Evolutionary conservation across 2,888 invertebrate genomes (phyloP).

Genomic region (Caenorhabditis sulstoni): DNA sequence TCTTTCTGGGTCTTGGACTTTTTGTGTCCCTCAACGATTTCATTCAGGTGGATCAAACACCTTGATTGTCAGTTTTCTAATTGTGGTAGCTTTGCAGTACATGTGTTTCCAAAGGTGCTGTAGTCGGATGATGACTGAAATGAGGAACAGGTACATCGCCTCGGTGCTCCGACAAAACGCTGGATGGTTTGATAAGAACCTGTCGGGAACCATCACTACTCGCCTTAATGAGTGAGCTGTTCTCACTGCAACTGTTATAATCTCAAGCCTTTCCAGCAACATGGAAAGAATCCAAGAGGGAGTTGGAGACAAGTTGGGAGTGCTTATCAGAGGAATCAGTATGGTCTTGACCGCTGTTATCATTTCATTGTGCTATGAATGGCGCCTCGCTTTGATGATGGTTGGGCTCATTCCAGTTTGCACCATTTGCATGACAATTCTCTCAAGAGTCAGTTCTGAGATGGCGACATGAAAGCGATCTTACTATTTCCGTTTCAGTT

Average conservation of each 20-base stretch:
- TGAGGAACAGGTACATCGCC: constrained; percentile 66
- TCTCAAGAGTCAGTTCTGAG: constrained; percentile 69
- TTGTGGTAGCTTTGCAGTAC: constrained; percentile 61
- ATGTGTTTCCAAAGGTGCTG: constrained; percentile 74
- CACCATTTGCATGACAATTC: constrained; percentile 71
- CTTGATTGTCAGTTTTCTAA: too few species aligned
- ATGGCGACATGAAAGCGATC: too few species aligned
- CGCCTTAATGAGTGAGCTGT: constrained; percentile 73
- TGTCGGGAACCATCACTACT: constrained; percentile 72
- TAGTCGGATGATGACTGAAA: constrained; percentile 69
- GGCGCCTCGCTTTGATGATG: constrained; percentile 74
- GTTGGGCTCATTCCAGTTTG: constrained; percentile 71
- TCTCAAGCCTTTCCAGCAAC: constrained; percentile 34
- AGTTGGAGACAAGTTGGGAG: constrained; percentile 75
- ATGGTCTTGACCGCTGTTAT: constrained; percentile 71
- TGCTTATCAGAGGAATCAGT: constrained; percentile 69
- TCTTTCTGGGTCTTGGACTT: constrained; percentile 73
- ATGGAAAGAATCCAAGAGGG: constrained; percentile 70
- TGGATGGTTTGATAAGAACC: constrained; percentile 75
- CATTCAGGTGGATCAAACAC: constrained; percentile 66
- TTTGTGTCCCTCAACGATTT: constrained; percentile 67
- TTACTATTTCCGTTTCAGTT: constrained; percentile 53
- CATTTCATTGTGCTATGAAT: constrained; percentile 71
- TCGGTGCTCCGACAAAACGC: constrained; percentile 74
- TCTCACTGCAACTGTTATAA: neutral